Evolutionary conservation across 2,888 invertebrate species (phyloP), one percentile per base, ranked within the genome.

Genomic region (Cerastoderma edule): DNA sequence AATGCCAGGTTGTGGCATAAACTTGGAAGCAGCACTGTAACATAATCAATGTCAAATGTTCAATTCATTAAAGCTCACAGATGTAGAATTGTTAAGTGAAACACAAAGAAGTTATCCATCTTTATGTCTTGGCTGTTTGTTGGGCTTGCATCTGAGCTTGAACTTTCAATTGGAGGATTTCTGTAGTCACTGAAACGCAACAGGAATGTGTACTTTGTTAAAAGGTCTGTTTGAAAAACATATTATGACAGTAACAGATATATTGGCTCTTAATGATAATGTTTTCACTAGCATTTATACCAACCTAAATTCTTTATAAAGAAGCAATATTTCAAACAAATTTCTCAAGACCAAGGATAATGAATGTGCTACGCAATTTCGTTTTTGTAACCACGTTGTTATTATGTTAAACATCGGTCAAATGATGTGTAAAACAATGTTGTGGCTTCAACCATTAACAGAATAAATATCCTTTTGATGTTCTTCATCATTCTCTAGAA

Each of bases 131-230:
- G 4, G 72, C 63, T 0, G 78, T 70, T 46, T 84, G 83, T 46
- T 89, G 86, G 0, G 85, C 80, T 66, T 85, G 85, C 16, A 90
- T 50, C 77, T 89, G 89, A 2, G 87, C 87, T 67, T 89, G 89
- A n/a, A 91, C 83, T 75, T 90, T 91, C 67, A 87, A 74, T 80
- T 91, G 90, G 66, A 91, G 69, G n/a, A 91, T 84, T 69, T 91
- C 91, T 70, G 85, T 75, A 4, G 88, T 88, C 68, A 87, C 91
- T 91, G 87, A 65, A 86, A 86, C 39, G 35, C 28, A 72, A 75
- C 72, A 72, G 16, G 53, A 33, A 28, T 39, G n/a, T 19, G 8
- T 53, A n/a, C 8, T 8, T 16, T 53, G 53, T n/a, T 22, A 53
- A 53, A 53, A 53, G 19, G n/a, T 53, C 19, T 16, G 6, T 8